Conservation (phyloP, 2,888 invertebrate genomes). For the Auanema sp. region DNA sequence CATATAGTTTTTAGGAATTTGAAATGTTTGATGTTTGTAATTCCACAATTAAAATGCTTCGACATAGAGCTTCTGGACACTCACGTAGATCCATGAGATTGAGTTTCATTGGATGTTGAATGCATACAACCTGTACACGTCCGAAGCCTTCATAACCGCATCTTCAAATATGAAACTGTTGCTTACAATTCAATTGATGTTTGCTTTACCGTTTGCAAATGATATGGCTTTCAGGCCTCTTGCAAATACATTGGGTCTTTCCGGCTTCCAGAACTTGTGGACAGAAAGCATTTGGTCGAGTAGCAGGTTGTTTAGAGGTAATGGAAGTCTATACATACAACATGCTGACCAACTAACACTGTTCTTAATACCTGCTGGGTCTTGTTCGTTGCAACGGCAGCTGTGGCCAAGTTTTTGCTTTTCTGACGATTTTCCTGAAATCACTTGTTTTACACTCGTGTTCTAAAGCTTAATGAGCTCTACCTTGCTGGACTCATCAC, state of each 20-base stretch:
- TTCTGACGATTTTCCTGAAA: slow-evolving; percentile 6
- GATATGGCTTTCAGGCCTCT: slow-evolving; percentile 35
- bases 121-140: slow-evolving; percentile 37
- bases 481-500: too few relatives aligned
- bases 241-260: slow-evolving; percentile 34
- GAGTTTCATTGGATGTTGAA: slow-evolving; percentile 34
- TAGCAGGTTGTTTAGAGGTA: slow-evolving; percentile 28
- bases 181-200: background rate
- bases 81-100: slow-evolving; percentile 41
- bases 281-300: slow-evolving; percentile 28
- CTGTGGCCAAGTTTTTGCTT: too few relatives aligned
- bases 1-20: too few relatives aligned
- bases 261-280: slow-evolving; percentile 21
- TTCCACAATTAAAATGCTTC: slow-evolving; percentile 31
- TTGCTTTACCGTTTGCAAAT: slow-evolving; percentile 39
- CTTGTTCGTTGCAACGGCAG: too few relatives aligned
- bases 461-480: too few relatives aligned
- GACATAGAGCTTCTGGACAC: slow-evolving; percentile 42
- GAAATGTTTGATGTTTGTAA: too few relatives aligned
- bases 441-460: too few relatives aligned
- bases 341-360: too few relatives aligned
- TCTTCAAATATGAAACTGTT: slow-evolving; percentile 23
- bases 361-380: too few relatives aligned
- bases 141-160: slow-evolving; percentile 46
- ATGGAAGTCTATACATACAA: background rate